phyloP scores from a whole-genome alignment of 2,113 vertebrate species.

The Cyanistes caeruleus region DNA sequence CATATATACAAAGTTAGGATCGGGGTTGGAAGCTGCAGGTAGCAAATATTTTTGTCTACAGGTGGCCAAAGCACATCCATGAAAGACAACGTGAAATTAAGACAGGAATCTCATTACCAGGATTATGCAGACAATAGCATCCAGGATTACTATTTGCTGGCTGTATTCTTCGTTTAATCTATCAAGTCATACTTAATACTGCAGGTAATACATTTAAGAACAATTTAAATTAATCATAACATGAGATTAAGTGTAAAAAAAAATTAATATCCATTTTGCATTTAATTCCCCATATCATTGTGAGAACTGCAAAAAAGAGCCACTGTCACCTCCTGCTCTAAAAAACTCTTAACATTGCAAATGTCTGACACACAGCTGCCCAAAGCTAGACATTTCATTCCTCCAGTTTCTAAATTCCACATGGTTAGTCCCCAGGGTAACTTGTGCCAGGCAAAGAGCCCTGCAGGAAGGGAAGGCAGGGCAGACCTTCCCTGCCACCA shows the following conservation, averaged over 20 bases:
- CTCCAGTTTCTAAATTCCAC: not conserved
- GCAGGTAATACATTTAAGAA: constrained; percentile 9
- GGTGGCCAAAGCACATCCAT: not conserved
- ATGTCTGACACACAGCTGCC: not conserved
- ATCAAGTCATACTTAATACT: not conserved
- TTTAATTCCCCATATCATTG: not conserved
- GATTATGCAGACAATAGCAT: constrained; percentile 13
- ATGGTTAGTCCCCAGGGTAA: not conserved
- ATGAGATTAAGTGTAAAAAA: not conserved
- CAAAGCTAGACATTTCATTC: not conserved
- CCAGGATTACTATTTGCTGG: not conserved
- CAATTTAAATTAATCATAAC: constrained; percentile 5
- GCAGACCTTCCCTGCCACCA: accelerated
- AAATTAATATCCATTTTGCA: not conserved
- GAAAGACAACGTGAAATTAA: not conserved
- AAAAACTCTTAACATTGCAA: not conserved
- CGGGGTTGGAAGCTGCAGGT: not conserved
- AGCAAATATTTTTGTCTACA: not conserved
- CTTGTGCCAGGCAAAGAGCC: not conserved
- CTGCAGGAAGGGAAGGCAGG: not conserved
- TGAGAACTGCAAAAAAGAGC: not conserved
- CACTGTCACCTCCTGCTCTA: not conserved
- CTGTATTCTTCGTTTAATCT: not conserved
- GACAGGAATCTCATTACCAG: constrained; percentile 3
- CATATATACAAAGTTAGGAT: not conserved